Percentiles rank a stretch among this genome's conserved stretches.
These are phyloP conservation scores for Bufotes viridis DNA, from an alignment of 2,797 vertebrate genomes.

Conservation along the genomic window DNA sequence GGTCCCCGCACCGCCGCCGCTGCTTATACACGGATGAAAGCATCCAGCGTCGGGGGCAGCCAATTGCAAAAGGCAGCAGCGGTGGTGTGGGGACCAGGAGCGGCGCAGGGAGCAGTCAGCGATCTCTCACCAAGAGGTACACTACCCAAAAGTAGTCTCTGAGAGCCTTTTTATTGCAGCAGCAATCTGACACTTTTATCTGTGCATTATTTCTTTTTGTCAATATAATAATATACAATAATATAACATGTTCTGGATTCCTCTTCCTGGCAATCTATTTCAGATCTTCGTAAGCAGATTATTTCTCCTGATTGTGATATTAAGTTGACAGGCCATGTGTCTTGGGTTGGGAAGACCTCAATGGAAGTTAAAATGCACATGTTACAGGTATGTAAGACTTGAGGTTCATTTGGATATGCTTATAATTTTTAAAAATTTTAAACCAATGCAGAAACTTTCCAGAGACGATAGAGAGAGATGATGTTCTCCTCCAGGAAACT, in stretches of 20 bases:
- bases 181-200: too few relatives aligned
- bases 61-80: too few relatives aligned
- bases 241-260: background rate
- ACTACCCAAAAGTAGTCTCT: too few relatives aligned
- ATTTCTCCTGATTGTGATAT: slow-evolving; percentile 92
- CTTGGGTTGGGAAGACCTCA: slow-evolving; percentile 94
- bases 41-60: too few relatives aligned
- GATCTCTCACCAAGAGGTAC: too few relatives aligned
- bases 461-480: background rate
- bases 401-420: background rate
- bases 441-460: background rate
- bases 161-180: too few relatives aligned
- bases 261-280: slow-evolving; percentile 30
- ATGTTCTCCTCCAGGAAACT: too few relatives aligned
- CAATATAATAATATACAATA: background rate
- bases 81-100: too few relatives aligned
- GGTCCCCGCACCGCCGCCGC: too few relatives aligned
- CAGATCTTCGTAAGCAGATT: slow-evolving; percentile 87
- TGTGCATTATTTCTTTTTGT: too few relatives aligned
- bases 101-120: too few relatives aligned
- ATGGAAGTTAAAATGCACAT: slow-evolving; percentile 98
- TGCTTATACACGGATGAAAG: too few relatives aligned
- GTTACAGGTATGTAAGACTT: slow-evolving; percentile 83
- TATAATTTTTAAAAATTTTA: background rate
- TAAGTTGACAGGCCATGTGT: slow-evolving; percentile 92